Conservation (phyloP, 1,140 invertebrate species). For the Littorina saxatilis region DNA sequence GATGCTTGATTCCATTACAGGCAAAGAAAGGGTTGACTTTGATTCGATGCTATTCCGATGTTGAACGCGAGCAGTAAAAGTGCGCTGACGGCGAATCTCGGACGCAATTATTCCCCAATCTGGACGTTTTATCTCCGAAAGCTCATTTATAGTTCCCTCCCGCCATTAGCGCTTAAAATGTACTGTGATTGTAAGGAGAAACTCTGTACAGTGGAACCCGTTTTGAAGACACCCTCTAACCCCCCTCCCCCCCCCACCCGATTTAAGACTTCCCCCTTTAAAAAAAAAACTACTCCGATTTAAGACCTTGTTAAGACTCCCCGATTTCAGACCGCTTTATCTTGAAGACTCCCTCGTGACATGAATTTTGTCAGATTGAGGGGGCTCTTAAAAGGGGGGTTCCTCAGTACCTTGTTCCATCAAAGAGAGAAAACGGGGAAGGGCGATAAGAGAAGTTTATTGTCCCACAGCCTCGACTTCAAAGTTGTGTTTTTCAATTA, state of each 20-base stretch:
- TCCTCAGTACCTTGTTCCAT: background rate
- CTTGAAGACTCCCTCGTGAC: no score
- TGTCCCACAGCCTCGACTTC: background rate
- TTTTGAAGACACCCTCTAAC: no score
- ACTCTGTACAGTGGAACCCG: no score
- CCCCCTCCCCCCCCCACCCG: no score
- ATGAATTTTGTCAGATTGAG: no score
- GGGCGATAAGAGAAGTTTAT: conserved; percentile 1
- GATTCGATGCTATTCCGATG: background rate
- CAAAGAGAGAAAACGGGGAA: background rate
- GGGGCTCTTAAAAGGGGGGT: no score
- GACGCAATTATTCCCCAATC: conserved; percentile 17
- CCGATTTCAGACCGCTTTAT: no score
- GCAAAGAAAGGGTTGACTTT: background rate
- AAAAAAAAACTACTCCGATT: no score
- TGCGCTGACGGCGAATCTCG: background rate
- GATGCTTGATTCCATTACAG: no score
- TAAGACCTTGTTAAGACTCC: no score
- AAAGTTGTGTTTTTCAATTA: conserved; percentile 22
- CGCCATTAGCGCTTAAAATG: background rate
- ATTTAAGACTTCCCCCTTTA: no score
- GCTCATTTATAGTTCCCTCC: background rate
- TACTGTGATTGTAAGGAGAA: no score
- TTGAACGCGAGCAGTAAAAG: background rate
- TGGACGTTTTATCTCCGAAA: conserved; percentile 12